Base-by-base conservation (phyloP, 2,113 vertebrate genomes). In the Beaufortia kweichowensis region DNA sequence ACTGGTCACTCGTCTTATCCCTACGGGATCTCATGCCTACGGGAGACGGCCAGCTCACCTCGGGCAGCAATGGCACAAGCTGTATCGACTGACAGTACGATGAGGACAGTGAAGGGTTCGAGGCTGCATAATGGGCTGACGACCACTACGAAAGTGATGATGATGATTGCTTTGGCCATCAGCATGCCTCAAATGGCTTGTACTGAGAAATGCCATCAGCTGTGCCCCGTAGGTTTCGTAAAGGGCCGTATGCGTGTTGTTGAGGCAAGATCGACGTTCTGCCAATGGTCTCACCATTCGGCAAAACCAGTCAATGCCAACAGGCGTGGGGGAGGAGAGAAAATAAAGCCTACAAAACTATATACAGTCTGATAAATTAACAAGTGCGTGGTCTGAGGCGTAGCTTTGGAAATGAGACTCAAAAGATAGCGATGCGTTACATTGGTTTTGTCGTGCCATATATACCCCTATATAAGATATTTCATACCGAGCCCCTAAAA, bases 331-430 rank as follows among this genome's bases (percentile, higher is more conserved):
- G 31, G 46, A 55, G 28, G 35, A 24, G 14, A 48, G 17, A 24
- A 65, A 62, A 21, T 10, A 64, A 61, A 82, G 88, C 86, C 84
- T 92, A 89, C 83, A 90, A 92, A 91, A 91, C 88, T 92, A 92
- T 92, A 87, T 92, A 92, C 91, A 91, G 85, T 86, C 85, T 85
- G 89, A 91, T 91, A 90, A 91, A 92, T 91, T 91, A 84, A 78
- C 70, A 84, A 90, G 89, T 91, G 90, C 85, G 87, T 89, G 88
- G 86, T 91, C 89, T 91, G 89, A 92, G 88, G 88, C 88, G 82
- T 88, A 84, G 87, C 88, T 89, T 85, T 87, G 86, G 89, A 89
- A 90, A 90, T 84, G 82, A 85, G 86, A 84, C 84, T 82, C 29
- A n/a, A 71, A 85, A 80, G 82, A 86, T 87, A 89, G 84, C 83